phyloP scores from a whole-genome alignment of 2,888 invertebrate genomes.

The Pediacus dermestoides region DNA sequence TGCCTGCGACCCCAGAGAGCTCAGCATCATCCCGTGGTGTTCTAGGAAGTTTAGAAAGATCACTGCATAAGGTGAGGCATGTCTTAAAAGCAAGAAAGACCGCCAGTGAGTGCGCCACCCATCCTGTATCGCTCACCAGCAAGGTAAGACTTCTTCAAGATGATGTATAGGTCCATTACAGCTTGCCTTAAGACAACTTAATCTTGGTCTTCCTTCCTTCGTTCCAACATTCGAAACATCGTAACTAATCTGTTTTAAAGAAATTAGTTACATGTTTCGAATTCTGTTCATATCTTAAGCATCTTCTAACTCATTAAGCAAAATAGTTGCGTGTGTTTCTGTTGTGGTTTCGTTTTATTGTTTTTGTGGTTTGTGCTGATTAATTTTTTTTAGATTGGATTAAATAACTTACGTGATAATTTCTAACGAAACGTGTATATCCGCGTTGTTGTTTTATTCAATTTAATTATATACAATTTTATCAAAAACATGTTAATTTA shows the following conservation, averaged over 20 bases:
- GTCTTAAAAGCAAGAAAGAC: constrained; percentile 63
- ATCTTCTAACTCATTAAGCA: too few relatives aligned
- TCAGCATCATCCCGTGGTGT: constrained; percentile 60
- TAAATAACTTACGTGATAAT: too few relatives aligned
- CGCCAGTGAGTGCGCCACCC: constrained; percentile 31
- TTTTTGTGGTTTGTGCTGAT: not conserved
- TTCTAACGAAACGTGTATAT: too few relatives aligned
- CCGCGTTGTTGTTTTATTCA: too few relatives aligned
- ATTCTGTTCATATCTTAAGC: too few relatives aligned
- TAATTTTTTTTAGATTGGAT: constrained; percentile 1
- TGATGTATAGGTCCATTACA: constrained; percentile 13
- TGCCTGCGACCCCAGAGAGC: too few relatives aligned
- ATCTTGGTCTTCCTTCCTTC: constrained; percentile 10
- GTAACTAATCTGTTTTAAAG: too few relatives aligned
- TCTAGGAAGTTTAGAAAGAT: constrained; percentile 67
- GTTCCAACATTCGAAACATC: too few relatives aligned
- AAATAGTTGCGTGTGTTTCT: not conserved
- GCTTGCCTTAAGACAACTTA: constrained; percentile 16
- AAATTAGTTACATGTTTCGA: too few relatives aligned
- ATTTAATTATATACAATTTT: too few relatives aligned
- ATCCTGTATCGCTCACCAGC: constrained; percentile 50
- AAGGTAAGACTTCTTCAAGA: constrained; percentile 45
- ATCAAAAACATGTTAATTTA: too few relatives aligned
- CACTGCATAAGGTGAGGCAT: constrained; percentile 62
- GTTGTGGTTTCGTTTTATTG: constrained; percentile 4